Evolutionary conservation across 2,888 invertebrate species (phyloP), one percentile per base, ranked within the genome.

Genomic region (Cecidostiba fungosa): DNA sequence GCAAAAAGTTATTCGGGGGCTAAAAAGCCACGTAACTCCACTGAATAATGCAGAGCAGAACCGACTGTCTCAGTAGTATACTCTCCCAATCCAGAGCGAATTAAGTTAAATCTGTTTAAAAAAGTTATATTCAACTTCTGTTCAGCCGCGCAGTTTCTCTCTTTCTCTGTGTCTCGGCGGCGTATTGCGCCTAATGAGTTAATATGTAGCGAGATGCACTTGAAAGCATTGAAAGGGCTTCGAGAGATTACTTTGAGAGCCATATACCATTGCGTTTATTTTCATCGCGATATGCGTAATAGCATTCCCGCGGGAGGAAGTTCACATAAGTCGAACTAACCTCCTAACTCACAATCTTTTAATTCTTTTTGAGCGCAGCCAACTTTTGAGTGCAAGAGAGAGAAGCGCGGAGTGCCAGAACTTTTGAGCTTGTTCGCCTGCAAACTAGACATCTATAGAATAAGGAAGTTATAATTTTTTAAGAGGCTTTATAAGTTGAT

Each of bases 401-500:
- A 19, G 29, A 78, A 29, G 14, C 47, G 47, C 47, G 62, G 43
- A 26, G 29, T 26, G 10, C 8, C 23, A 66, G 69, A 78, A 69
- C 62, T 77, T 78, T 66, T 29, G 43, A 43, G 47, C 69, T 47
- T 47, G 23, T 23, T 19, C 59, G 19, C 26, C n/a, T 23, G 16
- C 16, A 47, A 26, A 47, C 78, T 66, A 43, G 66, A 32, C 66
- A 69, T 47, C 62, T 16, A 39, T 36, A 19, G 47, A 79, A 69
- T 69, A 69, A 79, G 47, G 19, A 79, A 69, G 39, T 79, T 69
- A 69, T 69, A 78, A 78, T 79, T 70, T 79, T 79, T 50, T 79
- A 69, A 79, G 69, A 79, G 50, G 78, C 69, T 79, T 79, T 70
- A 39, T 32, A 79, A 69, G 69, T 23, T 69, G n/a, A 79, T 79